Percentiles rank a stretch among this genome's conserved stretches.
These are phyloP conservation scores for Rhipidura dahli DNA, from an alignment of 2,113 vertebrate species.

Conservation along the genomic window DNA sequence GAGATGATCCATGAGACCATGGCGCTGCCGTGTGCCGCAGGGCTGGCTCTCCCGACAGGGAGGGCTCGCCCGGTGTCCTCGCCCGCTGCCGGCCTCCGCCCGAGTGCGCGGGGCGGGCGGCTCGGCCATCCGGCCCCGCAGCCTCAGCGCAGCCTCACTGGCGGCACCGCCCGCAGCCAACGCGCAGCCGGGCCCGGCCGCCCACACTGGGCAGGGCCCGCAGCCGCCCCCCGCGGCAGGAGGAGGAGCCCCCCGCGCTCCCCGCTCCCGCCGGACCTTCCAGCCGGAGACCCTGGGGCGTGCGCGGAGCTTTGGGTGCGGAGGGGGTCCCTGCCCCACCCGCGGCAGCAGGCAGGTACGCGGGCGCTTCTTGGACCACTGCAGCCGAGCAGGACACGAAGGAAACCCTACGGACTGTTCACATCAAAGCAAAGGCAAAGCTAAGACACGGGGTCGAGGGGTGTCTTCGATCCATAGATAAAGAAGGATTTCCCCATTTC, in stretches of 20 bases:
- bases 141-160: conserved; percentile 74
- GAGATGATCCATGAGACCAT: conserved; percentile 99
- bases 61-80: not conserved
- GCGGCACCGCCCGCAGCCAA: conserved; percentile 36
- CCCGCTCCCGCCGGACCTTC: not conserved
- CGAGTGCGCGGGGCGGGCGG: conserved; percentile 64
- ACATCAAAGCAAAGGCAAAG: rapidly evolving
- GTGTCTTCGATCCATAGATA: not conserved
- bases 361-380: not conserved
- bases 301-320: not conserved
- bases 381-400: not conserved
- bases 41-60: not conserved
- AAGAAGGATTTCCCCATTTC: not conserved
- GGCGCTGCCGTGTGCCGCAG: conserved; percentile 70
- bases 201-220: conserved; percentile 55
- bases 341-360: not conserved
- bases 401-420: rapidly evolving
- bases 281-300: not conserved
- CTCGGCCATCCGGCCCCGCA: conserved; percentile 66
- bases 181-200: not conserved
- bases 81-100: conserved; percentile 59
- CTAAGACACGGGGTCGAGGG: too few relatives aligned
- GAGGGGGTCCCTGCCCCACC: not conserved
- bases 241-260: not conserved
- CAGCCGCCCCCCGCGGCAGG: not conserved